Evolutionary conservation across 2,797 vertebrate genomes (phyloP).

Genomic region (Chelon auratus): DNA sequence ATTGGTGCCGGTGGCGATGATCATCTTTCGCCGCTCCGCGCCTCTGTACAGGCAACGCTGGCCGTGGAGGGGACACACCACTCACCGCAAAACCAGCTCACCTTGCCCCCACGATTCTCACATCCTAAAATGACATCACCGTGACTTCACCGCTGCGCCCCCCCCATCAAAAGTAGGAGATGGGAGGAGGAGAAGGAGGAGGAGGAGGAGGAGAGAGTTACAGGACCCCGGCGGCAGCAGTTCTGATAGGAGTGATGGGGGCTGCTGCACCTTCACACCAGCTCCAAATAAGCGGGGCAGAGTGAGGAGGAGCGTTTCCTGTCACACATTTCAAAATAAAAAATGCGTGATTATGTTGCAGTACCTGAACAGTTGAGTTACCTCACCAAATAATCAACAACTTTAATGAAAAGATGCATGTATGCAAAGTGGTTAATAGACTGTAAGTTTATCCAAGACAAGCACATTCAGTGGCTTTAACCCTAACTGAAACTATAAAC

Average conservation of each 20-base stretch:
- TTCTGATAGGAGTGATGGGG: constrained; percentile 72
- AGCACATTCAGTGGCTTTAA: too few species aligned
- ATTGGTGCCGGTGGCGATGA: constrained; percentile 85
- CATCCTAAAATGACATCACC: constrained; percentile 89
- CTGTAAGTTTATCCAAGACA: too few species aligned
- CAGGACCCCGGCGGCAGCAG: constrained; percentile 67
- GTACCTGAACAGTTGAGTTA: neutral
- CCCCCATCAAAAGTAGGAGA: constrained; percentile 70
- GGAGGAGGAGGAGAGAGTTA: constrained; percentile 71
- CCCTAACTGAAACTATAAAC: too few species aligned
- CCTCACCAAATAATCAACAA: neutral
- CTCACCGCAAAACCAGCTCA: constrained; percentile 82
- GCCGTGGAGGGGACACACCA: constrained; percentile 81
- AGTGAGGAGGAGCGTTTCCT: constrained; percentile 43
- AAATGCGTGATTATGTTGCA: neutral
- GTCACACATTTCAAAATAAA: constrained; percentile 70
- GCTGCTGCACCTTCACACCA: constrained; percentile 72
- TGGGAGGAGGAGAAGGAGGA: constrained; percentile 71
- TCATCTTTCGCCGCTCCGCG: constrained; percentile 91
- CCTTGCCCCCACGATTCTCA: constrained; percentile 78
- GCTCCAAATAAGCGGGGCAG: constrained; percentile 21
- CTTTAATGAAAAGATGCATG: neutral
- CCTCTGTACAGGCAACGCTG: constrained; percentile 80
- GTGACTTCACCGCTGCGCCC: constrained; percentile 86
- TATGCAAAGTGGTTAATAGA: too few species aligned